Evolutionary conservation across 1,140 invertebrate genomes (phyloP).

Genomic region (Galleria mellonella): DNA sequence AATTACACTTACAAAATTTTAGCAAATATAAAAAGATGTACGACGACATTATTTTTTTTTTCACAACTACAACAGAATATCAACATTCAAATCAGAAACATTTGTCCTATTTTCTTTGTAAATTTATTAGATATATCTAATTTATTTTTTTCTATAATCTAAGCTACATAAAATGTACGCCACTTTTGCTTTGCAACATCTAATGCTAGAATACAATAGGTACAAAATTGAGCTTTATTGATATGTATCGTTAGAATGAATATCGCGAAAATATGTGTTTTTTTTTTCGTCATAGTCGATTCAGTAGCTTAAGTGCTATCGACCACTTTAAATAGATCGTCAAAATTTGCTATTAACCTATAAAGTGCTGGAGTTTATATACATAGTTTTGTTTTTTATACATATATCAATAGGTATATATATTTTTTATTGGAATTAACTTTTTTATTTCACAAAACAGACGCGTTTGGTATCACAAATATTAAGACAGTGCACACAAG

Average conservation of each 20-base stretch:
- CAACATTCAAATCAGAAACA: constrained; percentile 32
- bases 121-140: constrained; percentile 30
- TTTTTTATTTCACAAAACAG: no score
- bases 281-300: no score
- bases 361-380: no score
- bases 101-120: constrained; percentile 28
- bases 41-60: constrained; percentile 5
- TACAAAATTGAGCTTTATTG: constrained; percentile 72
- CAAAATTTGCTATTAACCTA: no score
- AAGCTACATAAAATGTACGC: constrained; percentile 49
- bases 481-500: no score
- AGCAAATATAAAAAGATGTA: constrained; percentile 19
- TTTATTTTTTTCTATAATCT: constrained; percentile 32
- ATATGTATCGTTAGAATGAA: constrained; percentile 57
- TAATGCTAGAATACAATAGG: constrained; percentile 61
- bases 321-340: no score
- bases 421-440: no score
- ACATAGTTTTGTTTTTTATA: no score
- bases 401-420: no score
- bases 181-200: constrained; percentile 52
- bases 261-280: constrained; percentile 10
- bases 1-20: constrained; percentile 20
- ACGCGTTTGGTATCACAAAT: no score
- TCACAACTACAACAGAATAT: constrained; percentile 30
- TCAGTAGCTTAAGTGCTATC: background rate